phyloP scores from a whole-genome alignment of 1,140 invertebrate genomes.

The Papilio glaucus region DNA sequence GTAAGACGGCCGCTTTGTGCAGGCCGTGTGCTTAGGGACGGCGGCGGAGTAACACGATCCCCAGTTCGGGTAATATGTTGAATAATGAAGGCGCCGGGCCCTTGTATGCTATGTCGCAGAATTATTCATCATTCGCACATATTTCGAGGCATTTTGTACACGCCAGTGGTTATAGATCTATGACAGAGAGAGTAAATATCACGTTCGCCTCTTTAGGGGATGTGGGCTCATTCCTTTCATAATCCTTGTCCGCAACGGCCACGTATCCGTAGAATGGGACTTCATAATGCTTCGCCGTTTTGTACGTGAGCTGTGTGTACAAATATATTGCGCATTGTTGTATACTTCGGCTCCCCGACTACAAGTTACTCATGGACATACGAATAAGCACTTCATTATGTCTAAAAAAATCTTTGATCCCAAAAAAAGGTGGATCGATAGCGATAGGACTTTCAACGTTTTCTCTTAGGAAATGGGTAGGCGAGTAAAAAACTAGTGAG shows the following conservation, averaged over 20 bases:
- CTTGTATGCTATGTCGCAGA: background rate
- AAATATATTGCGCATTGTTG: conserved; percentile 15
- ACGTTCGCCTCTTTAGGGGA: background rate
- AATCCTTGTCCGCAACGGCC: background rate
- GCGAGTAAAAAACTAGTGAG: too few relatives aligned
- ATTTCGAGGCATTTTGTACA: too few relatives aligned
- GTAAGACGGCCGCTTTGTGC: background rate
- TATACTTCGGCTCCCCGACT: conserved; percentile 7
- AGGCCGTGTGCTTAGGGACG: background rate
- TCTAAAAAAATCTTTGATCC: too few relatives aligned
- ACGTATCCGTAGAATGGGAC: conserved; percentile 14
- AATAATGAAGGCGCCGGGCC: background rate
- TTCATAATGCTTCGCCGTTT: conserved; percentile 6
- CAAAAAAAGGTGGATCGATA: too few relatives aligned
- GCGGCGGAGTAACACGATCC: background rate
- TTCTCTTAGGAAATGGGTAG: too few relatives aligned
- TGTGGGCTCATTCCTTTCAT: background rate
- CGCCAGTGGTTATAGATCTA: too few relatives aligned
- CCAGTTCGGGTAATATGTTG: background rate
- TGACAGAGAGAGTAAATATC: too few relatives aligned
- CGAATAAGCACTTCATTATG: background rate
- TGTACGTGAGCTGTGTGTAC: background rate
- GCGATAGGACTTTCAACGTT: too few relatives aligned
- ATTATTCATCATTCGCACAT: background rate
- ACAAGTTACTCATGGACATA: background rate